These are phyloP conservation scores for Metallyticus violacea DNA, from an alignment of 2,888 invertebrate genomes.

Conservation along the genomic window DNA sequence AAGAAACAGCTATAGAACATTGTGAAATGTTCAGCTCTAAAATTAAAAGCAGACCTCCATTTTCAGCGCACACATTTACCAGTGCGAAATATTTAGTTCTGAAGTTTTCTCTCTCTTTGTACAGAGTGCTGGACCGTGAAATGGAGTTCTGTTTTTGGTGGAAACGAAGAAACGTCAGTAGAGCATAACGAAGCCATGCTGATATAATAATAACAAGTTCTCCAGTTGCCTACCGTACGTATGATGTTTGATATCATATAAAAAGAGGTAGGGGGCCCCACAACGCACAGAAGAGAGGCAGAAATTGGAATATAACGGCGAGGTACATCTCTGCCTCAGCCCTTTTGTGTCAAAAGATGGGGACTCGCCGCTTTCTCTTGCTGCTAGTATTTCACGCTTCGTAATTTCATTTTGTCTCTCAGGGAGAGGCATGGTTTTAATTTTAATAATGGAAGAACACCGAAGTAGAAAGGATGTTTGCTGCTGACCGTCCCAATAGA, in stretches of 20 bases:
- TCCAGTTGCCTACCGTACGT: neutral
- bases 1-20: neutral
- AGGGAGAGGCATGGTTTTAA: neutral
- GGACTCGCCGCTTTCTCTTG: neutral
- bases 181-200: neutral
- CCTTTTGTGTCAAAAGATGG: constrained; percentile 13
- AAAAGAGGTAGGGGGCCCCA: neutral
- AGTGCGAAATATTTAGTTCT: neutral
- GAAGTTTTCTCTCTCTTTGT: neutral
- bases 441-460: constrained; percentile 12
- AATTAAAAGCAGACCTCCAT: neutral
- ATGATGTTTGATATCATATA: neutral
- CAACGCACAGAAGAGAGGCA: too few species aligned
- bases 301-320: neutral
- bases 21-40: neutral
- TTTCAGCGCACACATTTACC: neutral
- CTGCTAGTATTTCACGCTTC: constrained; percentile 2
- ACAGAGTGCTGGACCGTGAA: neutral
- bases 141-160: neutral
- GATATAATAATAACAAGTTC: neutral
- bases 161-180: neutral
- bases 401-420: neutral
- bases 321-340: neutral
- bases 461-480: neutral
- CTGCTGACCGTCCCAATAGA: neutral